Base-by-base conservation (phyloP, 2,797 vertebrate species). In the Sparidentex hasta region DNA sequence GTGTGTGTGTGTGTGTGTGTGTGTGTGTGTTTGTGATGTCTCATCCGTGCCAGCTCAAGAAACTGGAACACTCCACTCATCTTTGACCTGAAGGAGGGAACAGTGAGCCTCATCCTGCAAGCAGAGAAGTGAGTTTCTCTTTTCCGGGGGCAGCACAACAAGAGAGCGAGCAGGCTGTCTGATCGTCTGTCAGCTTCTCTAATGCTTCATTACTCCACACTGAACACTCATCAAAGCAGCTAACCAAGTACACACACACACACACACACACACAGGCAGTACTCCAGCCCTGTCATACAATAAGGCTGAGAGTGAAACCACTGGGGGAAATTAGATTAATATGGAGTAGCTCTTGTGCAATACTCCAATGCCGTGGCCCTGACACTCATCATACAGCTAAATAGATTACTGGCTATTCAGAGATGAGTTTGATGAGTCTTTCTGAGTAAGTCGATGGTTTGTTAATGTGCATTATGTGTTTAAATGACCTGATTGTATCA, bases 41-140 rank as follows among this genome's bases (percentile, higher is more conserved):
- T 77, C 83, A 21, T 81, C 66, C 87, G 29, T 76, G 63, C 72
- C 92, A 99, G 98, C 77, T 96, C 96, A 14, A 97, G 95, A 92
- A 99, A 99, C 91, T 99, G 98, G 98, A 99, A 99, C 82, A 99
- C 98, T 43, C 98, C 98, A 1, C 91, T 99, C 90, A 98, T 99
- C 91, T 98, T 99, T 94, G 98, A 99, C 90, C 95, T 99, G 82
- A 99, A 97, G 94, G 98, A 99, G 87, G 97, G 97, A 93, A 97
- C 96, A 12, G 97, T 99, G 76, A 98, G 97, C 86, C 96, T 99
- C 87, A 98, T 99, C 91, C 94, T 98, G 51, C 98, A 99, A 84
- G 96, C 97, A 0, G 97, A 98, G 91, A 99, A 96, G 98, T 99
- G 92, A 94, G 88, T 93, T 62, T 23, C 78, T 81, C 71, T 73